phyloP scores from a whole-genome alignment of 2,113 vertebrate species.

The Bothrops jararaca region DNA sequence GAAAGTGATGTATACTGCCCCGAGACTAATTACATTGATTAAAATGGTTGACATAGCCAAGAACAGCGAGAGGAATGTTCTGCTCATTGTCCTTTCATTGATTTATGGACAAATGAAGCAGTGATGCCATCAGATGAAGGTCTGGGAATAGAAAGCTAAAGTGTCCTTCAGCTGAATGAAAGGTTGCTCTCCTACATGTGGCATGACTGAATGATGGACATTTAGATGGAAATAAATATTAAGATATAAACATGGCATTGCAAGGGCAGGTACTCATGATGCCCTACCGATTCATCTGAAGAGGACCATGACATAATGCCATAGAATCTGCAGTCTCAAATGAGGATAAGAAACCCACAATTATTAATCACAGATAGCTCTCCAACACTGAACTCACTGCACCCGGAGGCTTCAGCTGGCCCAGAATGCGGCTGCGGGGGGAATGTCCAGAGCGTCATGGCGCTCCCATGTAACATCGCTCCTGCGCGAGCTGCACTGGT shows the following conservation, averaged over 20 bases:
- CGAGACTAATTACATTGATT: not conserved
- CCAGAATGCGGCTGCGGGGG: too few relatives aligned
- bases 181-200: not conserved
- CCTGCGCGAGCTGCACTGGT: too few relatives aligned
- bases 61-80: not conserved
- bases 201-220: not conserved
- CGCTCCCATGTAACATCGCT: too few relatives aligned
- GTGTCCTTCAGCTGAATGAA: not conserved
- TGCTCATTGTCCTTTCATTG: not conserved
- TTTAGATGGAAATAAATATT: not conserved
- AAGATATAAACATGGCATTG: not conserved
- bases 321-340: not conserved
- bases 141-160: not conserved
- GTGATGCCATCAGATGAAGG: not conserved
- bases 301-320: not conserved
- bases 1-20: not conserved
- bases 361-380: not conserved
- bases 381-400: not conserved
- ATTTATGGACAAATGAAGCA: not conserved
- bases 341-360: not conserved
- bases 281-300: not conserved
- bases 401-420: too few relatives aligned
- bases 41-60: not conserved
- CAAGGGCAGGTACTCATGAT: not conserved
- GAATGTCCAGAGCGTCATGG: too few relatives aligned